Base-by-base conservation (phyloP, 2,888 invertebrate genomes). In the Mimas tiliae region DNA sequence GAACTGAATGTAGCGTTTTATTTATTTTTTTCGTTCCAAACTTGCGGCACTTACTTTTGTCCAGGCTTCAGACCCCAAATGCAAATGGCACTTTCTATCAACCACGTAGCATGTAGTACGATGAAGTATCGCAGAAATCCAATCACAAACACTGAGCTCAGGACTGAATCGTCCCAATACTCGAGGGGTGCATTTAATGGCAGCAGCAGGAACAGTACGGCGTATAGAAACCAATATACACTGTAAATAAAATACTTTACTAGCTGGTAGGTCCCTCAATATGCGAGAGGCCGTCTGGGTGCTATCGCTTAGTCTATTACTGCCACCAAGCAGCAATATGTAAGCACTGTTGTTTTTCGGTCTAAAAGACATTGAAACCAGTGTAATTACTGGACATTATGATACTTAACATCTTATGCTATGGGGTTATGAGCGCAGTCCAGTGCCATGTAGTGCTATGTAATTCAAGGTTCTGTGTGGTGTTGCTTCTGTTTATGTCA, bases 181-280 rank as follows among this genome's bases (percentile, higher is more conserved):
- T 96, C 96, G 0, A 96, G 93, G 0, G 97, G 97, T 0, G 96
- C 95, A 80, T 97, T 97, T 16, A 97, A 85, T 0, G 97, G 97
- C 45, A 97, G 83, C 11, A 97, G 80, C 0, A 96, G 80, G 64
- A 96, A 95, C 0, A 97, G 67, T 9, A 96, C 80, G 0, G 94
- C 86, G 79, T 96, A 96, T 0, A 97, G 74, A 0, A 95, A 73
- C 95, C 96, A 96, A 82, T 95, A 97, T 69, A 95, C 94, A 76
- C 97, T 97, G 85, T 12, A 16, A 63, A 42, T n/a, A 27, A 27
- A 9, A 45, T 11, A 42, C 1, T 9, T 9, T 42, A 11, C 42
- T 42, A 9, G 8, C 2, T 42, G 42, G 11, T 42, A 27, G 27
- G 4, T 27, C 27, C 27, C 27, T 4, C 4, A 1, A 27, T 27